A percentile compares a stretch with the other conserved stretches of the same genome.
Conservation (phyloP, 1,140 invertebrate species). For the Phocides pigmalion region DNA sequence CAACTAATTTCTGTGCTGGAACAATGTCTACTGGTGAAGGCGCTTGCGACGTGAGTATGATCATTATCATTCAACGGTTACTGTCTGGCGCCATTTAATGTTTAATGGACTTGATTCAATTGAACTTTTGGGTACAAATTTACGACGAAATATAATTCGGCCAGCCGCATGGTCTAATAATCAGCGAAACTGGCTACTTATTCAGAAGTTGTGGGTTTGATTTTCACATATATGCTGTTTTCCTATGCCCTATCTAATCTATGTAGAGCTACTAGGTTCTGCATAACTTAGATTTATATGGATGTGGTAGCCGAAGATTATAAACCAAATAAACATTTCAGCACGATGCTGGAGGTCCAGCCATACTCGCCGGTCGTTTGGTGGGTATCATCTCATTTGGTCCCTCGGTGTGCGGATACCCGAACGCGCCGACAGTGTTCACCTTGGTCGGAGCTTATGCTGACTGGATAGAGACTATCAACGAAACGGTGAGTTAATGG, state of each 20-base stretch:
- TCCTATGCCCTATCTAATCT: no score
- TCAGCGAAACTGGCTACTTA: no score
- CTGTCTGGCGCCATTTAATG: no score
- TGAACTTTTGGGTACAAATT: no score
- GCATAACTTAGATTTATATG: no score
- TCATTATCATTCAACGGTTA: not conserved
- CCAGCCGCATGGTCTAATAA: no score
- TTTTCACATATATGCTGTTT: no score
- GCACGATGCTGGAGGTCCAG: constrained; percentile 70
- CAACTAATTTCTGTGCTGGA: constrained; percentile 70
- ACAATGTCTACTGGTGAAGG: constrained; percentile 73
- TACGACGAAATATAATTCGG: no score
- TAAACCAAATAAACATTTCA: constrained; percentile 30
- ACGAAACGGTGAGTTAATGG: constrained; percentile 65
- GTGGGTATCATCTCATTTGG: constrained; percentile 75
- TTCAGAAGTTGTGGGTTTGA: no score
- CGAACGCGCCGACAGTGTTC: constrained; percentile 70
- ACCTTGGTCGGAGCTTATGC: constrained; percentile 64
- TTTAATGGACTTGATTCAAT: no score
- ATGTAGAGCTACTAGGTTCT: no score
- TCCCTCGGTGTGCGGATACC: constrained; percentile 60
- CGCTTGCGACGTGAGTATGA: constrained; percentile 67
- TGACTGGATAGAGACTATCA: constrained; percentile 71
- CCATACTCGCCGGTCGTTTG: constrained; percentile 58
- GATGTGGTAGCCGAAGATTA: no score